A percentile compares a stretch with the other conserved stretches of the same genome.
phyloP scores from a whole-genome alignment of 2,113 vertebrate genomes.

The Neolamprologus variostigma region DNA sequence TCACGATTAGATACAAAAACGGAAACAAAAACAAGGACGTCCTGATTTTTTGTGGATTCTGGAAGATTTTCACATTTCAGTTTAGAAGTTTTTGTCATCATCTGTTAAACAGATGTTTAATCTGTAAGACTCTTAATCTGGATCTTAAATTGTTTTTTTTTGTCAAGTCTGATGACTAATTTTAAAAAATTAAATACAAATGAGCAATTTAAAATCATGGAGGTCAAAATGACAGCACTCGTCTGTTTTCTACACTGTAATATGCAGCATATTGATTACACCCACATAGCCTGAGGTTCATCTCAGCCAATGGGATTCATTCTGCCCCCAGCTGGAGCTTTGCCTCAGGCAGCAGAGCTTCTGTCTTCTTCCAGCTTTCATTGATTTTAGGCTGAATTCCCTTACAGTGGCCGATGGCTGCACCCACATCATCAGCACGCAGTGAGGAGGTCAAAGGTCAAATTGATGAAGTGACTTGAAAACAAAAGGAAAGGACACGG shows the following conservation, averaged over 20 bases:
- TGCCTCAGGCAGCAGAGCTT: neutral
- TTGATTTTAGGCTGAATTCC: neutral
- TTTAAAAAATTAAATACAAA: neutral
- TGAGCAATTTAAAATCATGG: neutral
- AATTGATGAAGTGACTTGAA: neutral
- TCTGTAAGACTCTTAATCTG: neutral
- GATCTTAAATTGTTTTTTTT: neutral
- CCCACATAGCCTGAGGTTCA: neutral
- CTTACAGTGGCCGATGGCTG: neutral
- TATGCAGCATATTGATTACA: neutral
- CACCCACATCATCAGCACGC: neutral
- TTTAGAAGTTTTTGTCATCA: neutral
- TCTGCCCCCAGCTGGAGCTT: neutral
- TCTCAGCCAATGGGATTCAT: neutral
- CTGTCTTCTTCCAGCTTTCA: neutral
- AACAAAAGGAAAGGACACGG: neutral
- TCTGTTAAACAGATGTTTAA: neutral
- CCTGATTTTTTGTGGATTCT: neutral
- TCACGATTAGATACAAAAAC: neutral
- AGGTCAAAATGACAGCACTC: neutral
- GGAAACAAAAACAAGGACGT: accelerated
- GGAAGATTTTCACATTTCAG: neutral
- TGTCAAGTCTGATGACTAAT: neutral
- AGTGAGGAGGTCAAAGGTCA: neutral
- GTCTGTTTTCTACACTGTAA: neutral